phyloP scores from a whole-genome alignment of 2,888 invertebrate genomes.

The Steromphala cineraria region DNA sequence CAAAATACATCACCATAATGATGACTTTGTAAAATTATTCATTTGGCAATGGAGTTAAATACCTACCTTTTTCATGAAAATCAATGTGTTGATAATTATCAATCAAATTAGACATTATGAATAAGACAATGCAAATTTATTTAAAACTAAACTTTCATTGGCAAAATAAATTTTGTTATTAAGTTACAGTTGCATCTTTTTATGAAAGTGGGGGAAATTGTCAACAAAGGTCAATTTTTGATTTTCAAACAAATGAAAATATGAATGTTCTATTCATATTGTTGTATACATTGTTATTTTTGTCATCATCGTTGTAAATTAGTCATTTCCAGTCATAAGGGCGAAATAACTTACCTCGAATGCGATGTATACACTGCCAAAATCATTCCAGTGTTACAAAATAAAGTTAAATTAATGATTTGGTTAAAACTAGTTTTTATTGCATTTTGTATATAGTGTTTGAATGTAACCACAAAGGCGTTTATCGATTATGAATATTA shows the following conservation, averaged over 20 bases:
- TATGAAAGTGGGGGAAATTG: neutral
- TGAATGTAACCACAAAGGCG: no score
- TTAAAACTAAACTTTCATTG: neutral
- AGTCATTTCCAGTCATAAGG: neutral
- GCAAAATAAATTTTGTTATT: neutral
- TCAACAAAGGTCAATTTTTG: neutral
- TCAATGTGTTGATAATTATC: no score
- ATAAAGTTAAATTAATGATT: no score
- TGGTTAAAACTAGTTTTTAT: no score
- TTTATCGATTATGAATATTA: no score
- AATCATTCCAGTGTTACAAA: neutral
- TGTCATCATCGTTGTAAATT: neutral
- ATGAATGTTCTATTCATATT: neutral
- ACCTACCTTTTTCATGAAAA: no score
- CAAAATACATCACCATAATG: no score
- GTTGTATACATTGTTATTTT: neutral
- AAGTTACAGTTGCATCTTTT: neutral
- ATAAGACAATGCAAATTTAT: no score
- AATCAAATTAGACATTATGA: no score
- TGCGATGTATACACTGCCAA: slow-evolving; percentile 1
- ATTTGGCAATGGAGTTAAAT: no score
- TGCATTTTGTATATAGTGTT: no score
- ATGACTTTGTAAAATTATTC: no score
- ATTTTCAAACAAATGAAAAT: neutral
- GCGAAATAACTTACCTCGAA: neutral